phyloP scores from a whole-genome alignment of 64 coral and sea anemone genomes.

The Pocillopora verrucosa region DNA sequence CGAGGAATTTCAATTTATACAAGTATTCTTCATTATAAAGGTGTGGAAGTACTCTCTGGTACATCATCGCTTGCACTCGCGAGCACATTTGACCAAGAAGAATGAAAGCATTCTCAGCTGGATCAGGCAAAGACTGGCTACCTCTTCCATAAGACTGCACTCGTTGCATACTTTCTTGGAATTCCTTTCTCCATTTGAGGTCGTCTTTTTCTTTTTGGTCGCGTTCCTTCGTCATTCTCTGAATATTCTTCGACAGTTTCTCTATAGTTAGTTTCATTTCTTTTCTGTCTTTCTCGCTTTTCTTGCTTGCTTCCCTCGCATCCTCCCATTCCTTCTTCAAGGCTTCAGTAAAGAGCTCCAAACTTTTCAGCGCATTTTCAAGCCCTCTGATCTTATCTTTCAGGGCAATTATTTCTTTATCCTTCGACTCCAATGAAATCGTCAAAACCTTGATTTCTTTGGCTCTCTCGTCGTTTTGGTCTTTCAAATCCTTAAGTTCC shows the following conservation, averaged over 20 bases:
- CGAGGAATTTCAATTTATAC: constrained; percentile 6
- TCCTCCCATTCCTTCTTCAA: too few relatives aligned
- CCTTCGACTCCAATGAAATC: too few relatives aligned
- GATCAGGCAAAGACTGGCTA: background rate
- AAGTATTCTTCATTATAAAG: background rate
- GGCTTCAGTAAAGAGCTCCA: too few relatives aligned
- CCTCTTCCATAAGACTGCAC: background rate
- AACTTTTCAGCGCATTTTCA: too few relatives aligned
- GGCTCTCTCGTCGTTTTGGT: too few relatives aligned
- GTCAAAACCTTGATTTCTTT: too few relatives aligned
- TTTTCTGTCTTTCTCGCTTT: background rate
- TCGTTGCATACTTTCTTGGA: background rate
- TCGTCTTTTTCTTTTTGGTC: background rate
- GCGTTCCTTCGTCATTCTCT: background rate
- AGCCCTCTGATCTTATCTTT: too few relatives aligned
- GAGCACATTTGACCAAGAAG: constrained; percentile 1
- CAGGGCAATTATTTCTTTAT: too few relatives aligned
- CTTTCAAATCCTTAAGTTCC: too few relatives aligned
- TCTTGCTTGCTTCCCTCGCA: background rate
- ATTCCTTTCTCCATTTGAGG: background rate
- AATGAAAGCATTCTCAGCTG: accelerated
- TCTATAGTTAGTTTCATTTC: background rate
- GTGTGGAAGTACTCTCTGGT: constrained; percentile 9
- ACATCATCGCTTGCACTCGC: constrained; percentile 31
- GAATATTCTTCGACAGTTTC: background rate